phyloP scores from a whole-genome alignment of 92 coral and sea anemone genomes.

The Palythoa grandis region DNA sequence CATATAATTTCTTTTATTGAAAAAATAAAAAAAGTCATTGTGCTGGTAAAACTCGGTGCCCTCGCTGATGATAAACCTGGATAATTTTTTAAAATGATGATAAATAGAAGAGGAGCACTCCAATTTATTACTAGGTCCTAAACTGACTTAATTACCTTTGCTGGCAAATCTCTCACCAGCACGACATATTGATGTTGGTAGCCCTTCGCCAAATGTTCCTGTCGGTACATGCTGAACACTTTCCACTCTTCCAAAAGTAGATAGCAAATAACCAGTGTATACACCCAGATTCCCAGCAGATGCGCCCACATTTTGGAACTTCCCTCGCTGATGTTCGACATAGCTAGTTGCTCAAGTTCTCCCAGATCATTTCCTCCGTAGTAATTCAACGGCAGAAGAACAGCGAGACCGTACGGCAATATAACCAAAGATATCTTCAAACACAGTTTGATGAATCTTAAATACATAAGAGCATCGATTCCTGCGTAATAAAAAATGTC shows the following conservation, averaged over 20 bases:
- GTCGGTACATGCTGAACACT: constrained; percentile 78
- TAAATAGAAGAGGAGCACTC: too few relatives aligned
- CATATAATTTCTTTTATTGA: too few relatives aligned
- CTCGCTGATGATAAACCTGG: too few relatives aligned
- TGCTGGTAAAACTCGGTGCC: too few relatives aligned
- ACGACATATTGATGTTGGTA: constrained; percentile 82
- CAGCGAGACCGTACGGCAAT: constrained; percentile 88
- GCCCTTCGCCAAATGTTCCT: constrained; percentile 77
- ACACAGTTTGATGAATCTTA: constrained; percentile 83
- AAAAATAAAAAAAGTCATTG: too few relatives aligned
- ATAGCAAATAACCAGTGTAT: constrained; percentile 79
- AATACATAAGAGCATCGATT: constrained; percentile 86
- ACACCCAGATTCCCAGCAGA: constrained; percentile 86
- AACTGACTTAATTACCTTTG: constrained; percentile 69
- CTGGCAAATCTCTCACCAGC: constrained; percentile 85
- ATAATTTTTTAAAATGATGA: too few relatives aligned
- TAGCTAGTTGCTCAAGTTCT: constrained; percentile 70
- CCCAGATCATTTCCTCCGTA: constrained; percentile 66
- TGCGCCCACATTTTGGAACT: constrained; percentile 87
- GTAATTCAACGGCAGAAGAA: constrained; percentile 80
- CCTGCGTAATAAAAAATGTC: constrained; percentile 86
- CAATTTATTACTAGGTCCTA: not conserved
- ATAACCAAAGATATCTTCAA: constrained; percentile 76
- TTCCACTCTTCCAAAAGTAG: constrained; percentile 85
- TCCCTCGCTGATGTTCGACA: constrained; percentile 70